Evolutionary conservation across 2,888 invertebrate species (phyloP).

Genomic region (Andrena hattorfiana): DNA sequence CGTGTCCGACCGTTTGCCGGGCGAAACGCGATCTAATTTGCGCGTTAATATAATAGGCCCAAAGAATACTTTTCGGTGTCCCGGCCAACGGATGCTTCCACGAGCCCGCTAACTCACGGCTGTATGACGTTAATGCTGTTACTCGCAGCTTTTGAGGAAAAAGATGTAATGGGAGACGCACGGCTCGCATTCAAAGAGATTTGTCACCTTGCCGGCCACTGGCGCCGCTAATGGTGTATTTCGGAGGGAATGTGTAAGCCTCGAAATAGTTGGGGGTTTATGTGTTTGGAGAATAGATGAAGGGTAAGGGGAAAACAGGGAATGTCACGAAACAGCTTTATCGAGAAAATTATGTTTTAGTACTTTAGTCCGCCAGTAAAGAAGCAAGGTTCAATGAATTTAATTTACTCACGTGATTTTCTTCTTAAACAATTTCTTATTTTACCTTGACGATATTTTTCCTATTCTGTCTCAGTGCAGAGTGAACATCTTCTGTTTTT

Average conservation of each 20-base stretch:
- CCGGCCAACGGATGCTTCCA: not conserved
- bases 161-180: not conserved
- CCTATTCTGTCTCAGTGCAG: no score
- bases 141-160: not conserved
- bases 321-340: no score
- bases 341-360: no score
- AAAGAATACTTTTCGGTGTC: not conserved
- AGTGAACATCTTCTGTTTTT: no score
- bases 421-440: no score
- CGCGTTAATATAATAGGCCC: not conserved
- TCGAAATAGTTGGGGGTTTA: not conserved
- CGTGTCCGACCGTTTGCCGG: not conserved
- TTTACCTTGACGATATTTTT: no score
- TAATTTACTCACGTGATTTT: no score
- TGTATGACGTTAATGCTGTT: not conserved
- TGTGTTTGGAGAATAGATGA: not conserved
- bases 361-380: no score
- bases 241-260: not conserved
- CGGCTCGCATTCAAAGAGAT: not conserved
- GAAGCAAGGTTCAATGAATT: no score
- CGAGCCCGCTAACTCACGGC: not conserved
- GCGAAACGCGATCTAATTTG: constrained; percentile 3
- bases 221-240: constrained; percentile 1
- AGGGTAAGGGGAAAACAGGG: no score
- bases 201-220: not conserved